These are phyloP conservation scores for Felis chaus DNA, from an alignment of 2,113 vertebrate genomes.

Conservation along the genomic window DNA sequence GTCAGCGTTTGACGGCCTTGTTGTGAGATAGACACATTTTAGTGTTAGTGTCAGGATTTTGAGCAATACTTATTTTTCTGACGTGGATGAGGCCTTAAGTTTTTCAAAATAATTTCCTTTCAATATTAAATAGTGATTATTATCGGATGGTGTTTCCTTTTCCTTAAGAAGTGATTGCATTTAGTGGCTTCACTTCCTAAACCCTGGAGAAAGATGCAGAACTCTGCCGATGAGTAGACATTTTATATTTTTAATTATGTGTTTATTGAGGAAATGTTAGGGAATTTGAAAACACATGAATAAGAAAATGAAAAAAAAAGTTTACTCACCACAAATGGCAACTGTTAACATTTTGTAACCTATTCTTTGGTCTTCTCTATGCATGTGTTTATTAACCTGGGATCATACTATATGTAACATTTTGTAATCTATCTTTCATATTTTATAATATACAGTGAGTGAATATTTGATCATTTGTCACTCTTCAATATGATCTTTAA, in stretches of 20 bases:
- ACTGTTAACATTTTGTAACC: background rate
- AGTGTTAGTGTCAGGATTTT: slow-evolving; percentile 55
- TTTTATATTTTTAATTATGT: background rate
- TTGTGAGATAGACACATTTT: slow-evolving; percentile 44
- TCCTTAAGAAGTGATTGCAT: slow-evolving; percentile 24
- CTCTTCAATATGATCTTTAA: background rate
- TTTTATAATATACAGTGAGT: background rate
- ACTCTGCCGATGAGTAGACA: background rate
- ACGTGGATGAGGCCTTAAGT: slow-evolving; percentile 13
- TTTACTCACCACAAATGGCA: background rate
- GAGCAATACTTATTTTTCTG: slow-evolving; percentile 59
- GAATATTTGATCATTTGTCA: background rate
- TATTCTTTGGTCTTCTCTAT: background rate
- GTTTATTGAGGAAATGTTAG: background rate
- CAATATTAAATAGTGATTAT: background rate
- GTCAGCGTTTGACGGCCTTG: slow-evolving; percentile 58
- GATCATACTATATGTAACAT: background rate
- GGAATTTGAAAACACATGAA: background rate
- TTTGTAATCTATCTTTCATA: background rate
- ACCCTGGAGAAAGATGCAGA: background rate
- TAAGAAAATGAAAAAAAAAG: slow-evolving; percentile 7
- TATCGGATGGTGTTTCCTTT: background rate
- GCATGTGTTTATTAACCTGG: background rate
- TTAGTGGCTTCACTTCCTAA: background rate
- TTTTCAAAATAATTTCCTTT: slow-evolving; percentile 43